A percentile compares a stretch with the other conserved stretches of the same genome.
These are phyloP conservation scores for Drosophila mettleri DNA, from an alignment of 2,888 invertebrate species.

Conservation along the genomic window DNA sequence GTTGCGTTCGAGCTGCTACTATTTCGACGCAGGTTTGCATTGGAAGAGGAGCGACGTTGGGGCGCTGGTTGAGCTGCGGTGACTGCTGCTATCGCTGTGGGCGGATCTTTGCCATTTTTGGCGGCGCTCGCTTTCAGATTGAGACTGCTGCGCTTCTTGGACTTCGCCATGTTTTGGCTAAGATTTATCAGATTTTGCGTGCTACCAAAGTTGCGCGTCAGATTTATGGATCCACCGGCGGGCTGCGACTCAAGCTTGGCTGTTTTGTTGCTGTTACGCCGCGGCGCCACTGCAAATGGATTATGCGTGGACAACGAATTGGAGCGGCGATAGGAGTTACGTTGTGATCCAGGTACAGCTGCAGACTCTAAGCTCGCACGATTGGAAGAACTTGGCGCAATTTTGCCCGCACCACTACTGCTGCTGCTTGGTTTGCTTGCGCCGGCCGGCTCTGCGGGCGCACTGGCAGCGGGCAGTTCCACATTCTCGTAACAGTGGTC, in stretches of 20 bases:
- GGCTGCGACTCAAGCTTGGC: conserved; percentile 47
- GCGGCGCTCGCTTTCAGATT: conserved; percentile 81
- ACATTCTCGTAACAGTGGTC: conserved; percentile 73
- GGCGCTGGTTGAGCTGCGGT: conserved; percentile 23
- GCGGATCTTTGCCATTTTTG: conserved; percentile 79
- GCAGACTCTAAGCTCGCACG: conserved; percentile 68
- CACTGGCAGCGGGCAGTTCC: conserved; percentile 47
- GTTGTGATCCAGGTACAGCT: conserved; percentile 29
- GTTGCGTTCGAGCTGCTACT: conserved; percentile 69
- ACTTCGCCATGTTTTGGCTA: conserved; percentile 83
- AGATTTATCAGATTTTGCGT: conserved; percentile 84
- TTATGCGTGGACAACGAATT: conserved; percentile 82
- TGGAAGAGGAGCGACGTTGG: conserved; percentile 82
- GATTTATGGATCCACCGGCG: conserved; percentile 71
- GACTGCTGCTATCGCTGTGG: conserved; percentile 28
- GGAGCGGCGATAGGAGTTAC: conserved; percentile 80
- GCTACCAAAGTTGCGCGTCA: conserved; percentile 84
- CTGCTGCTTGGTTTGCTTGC: conserved; percentile 47
- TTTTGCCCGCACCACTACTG: conserved; percentile 48
- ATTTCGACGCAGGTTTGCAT: conserved; percentile 82
- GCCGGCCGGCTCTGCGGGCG: conserved; percentile 26
- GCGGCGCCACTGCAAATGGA: conserved; percentile 73
- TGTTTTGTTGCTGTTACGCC: conserved; percentile 75
- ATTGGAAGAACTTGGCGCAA: conserved; percentile 81
- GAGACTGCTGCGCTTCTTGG: conserved; percentile 84